Evolutionary conservation across 2,797 vertebrate genomes (phyloP), one percentile per base, ranked within the genome.

Genomic region (Sebastiscus albofasciatus): DNA sequence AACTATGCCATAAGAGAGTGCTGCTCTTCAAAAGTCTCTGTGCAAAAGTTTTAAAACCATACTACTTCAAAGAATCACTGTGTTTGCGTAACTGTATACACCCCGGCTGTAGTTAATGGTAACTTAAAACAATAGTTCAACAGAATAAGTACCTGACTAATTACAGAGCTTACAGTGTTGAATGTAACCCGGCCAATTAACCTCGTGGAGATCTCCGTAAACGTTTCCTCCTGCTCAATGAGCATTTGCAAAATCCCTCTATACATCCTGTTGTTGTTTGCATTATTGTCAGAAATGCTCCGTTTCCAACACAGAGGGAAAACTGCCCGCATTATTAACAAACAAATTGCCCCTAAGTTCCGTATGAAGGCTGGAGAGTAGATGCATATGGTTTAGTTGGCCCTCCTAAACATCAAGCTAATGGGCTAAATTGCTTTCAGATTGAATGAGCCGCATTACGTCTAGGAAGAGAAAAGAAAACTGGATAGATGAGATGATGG

Each of bases 401-500:
- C 86, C 86, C 86, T 86, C 73, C 82, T 75, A 83, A 87, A 93
- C 80, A 80, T 86, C 67, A 58, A 79, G 72, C 86, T 91, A 92
- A 94, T 90, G 82, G 90, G 60, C 67, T 86, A 92, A 92, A 95
- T 94, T 94, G 91, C 90, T 93, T 87, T 93, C 92, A 92, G 93
- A 94, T 83, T 93, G 88, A 89, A 89, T 81, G 72, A 72, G 61
- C 54, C 55, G 82, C 68, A 87, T 89, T 85, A 68, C 12, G 9
- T 82, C 27, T 36, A 66, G 84, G 84, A 89, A 80, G 89, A 79
- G 69, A 87, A 87, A 82, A 87, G 73, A 90, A 90, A 54, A 91
- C 86, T 73, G 68, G 79, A 86, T 68, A 69, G 81, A 89, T 72
- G 67, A 84, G 82, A 84, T 62, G 87, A 85, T 75, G 71, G 65